Conservation (phyloP, 2,797 vertebrate genomes). For the Thripadectes ignobilis region DNA sequence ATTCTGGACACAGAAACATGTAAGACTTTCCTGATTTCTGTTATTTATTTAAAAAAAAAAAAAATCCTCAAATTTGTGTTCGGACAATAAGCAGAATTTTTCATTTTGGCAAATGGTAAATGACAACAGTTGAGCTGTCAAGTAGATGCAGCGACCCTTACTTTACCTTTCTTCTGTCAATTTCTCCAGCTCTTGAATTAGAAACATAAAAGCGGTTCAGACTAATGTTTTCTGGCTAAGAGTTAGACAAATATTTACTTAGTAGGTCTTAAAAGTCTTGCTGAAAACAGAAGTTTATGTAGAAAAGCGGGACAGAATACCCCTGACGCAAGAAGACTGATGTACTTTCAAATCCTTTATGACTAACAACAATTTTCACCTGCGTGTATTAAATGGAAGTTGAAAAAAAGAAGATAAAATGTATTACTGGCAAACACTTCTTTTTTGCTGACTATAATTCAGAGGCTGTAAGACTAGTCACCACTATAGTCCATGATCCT, state of each 20-base stretch:
- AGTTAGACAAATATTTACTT: slow-evolving; percentile 17
- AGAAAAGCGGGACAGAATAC: background rate
- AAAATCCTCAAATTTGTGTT: background rate
- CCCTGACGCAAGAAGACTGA: background rate
- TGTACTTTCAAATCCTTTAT: background rate
- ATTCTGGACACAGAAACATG: background rate
- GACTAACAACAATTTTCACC: background rate
- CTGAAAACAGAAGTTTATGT: background rate
- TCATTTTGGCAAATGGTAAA: background rate
- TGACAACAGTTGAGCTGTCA: background rate
- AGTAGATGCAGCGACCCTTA: background rate
- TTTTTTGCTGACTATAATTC: background rate
- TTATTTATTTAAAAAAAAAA: background rate
- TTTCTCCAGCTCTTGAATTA: background rate
- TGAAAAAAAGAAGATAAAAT: background rate
- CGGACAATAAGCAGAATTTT: background rate
- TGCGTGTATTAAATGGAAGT: accelerated
- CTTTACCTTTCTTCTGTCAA: background rate
- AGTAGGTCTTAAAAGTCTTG: background rate
- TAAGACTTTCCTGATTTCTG: background rate
- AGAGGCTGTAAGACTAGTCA: background rate
- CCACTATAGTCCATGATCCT: background rate
- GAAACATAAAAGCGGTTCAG: background rate
- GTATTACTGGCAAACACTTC: background rate
- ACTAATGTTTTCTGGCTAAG: background rate